A percentile compares a stretch with the other conserved stretches of the same genome.
Conservation (phyloP, 2,888 invertebrate species). For the Caenorhabditis becei region DNA sequence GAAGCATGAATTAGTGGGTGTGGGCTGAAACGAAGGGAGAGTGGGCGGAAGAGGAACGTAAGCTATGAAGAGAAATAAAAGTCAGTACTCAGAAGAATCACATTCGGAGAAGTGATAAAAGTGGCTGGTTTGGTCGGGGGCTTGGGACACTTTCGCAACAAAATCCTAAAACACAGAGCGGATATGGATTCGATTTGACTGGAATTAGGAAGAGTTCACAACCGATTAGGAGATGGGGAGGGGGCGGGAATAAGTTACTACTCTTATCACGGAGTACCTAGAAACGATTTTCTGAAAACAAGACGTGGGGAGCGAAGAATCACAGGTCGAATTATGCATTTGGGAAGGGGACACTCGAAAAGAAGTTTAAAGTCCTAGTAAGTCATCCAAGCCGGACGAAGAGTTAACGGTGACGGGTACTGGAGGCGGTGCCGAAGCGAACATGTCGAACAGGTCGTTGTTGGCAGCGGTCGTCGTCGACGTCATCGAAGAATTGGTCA, state of each 20-base stretch:
- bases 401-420: conserved; percentile 49
- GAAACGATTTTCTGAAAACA: conserved; percentile 13
- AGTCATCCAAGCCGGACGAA: conserved; percentile 61
- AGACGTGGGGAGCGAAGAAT: no score
- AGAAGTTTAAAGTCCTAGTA: conserved; percentile 59
- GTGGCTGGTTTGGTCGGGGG: conserved; percentile 11
- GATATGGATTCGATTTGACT: conserved; percentile 24
- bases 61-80: conserved; percentile 13
- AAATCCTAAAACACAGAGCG: conserved; percentile 30
- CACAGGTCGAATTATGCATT: conserved; percentile 52
- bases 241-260: conserved; percentile 40
- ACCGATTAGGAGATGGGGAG: conserved; percentile 17
- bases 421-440: conserved; percentile 55
- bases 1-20: conserved; percentile 34
- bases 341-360: neutral
- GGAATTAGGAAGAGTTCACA: conserved; percentile 30
- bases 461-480: conserved; percentile 35
- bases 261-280: conserved; percentile 38
- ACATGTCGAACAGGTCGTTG: conserved; percentile 62
- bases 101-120: conserved; percentile 6
- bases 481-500: conserved; percentile 5
- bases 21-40: conserved; percentile 17
- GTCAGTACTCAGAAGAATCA: conserved; percentile 1
- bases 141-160: neutral
- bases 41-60: conserved; percentile 5